phyloP scores from a whole-genome alignment of 2,113 vertebrate genomes.

The Indicator maculatus region DNA sequence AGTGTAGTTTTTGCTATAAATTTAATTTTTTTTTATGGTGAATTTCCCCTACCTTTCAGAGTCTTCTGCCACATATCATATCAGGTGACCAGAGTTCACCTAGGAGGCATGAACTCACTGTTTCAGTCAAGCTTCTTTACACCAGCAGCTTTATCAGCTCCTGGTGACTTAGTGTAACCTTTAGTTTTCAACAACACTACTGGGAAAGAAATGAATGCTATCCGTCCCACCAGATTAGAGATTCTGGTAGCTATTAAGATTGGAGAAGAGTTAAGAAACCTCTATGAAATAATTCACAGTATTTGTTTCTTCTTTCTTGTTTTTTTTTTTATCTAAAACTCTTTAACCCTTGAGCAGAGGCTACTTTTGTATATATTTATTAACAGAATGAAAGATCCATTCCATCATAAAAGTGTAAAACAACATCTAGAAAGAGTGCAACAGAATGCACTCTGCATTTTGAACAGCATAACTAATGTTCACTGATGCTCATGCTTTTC shows the following conservation, averaged over 20 bases:
- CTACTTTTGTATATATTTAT: not conserved
- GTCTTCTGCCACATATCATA: not conserved
- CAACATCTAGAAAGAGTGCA: not conserved
- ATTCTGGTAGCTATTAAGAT: not conserved
- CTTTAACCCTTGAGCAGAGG: not conserved
- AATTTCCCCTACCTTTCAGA: not conserved
- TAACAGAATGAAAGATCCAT: not conserved
- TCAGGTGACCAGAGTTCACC: not conserved
- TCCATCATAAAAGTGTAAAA: not conserved
- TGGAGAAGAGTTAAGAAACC: not conserved
- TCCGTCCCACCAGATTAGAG: not conserved
- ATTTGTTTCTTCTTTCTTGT: not conserved
- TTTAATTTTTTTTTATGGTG: not conserved
- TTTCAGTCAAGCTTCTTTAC: not conserved
- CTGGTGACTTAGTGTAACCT: not conserved
- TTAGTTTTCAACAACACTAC: not conserved
- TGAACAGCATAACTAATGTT: conserved; percentile 4
- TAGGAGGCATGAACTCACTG: not conserved
- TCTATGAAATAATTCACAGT: not conserved
- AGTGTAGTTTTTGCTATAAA: not conserved
- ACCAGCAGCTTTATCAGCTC: not conserved
- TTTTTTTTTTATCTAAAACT: not conserved
- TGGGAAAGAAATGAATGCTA: not conserved
- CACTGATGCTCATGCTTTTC: conserved; percentile 28
- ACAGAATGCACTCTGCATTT: not conserved